phyloP scores from a whole-genome alignment of 2,888 invertebrate species.

The Schizotus pectinicornis region DNA sequence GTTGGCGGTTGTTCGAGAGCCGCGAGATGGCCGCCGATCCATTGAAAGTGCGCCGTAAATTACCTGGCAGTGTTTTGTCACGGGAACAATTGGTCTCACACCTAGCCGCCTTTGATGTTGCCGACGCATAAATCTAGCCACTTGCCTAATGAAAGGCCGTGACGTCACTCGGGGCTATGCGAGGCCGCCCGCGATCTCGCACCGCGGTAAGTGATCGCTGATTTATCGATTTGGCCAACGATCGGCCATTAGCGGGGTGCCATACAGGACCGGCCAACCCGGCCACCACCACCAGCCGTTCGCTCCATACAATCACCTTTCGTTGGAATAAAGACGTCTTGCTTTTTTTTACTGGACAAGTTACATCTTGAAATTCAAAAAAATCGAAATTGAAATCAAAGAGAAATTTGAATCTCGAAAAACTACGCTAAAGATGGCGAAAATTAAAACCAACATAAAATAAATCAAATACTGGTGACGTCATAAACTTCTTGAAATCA shows the following conservation, averaged over 20 bases:
- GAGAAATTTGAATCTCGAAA: too few relatives aligned
- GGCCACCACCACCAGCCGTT: too few relatives aligned
- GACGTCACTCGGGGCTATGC: constrained; percentile 45
- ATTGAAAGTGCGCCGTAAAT: constrained; percentile 53
- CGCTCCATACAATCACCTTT: too few relatives aligned
- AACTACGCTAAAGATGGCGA: too few relatives aligned
- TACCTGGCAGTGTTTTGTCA: constrained; percentile 61
- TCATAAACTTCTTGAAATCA: too few relatives aligned
- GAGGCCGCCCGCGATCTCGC: constrained; percentile 40
- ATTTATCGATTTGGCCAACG: constrained; percentile 53
- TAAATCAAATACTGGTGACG: too few relatives aligned
- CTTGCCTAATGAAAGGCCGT: constrained; percentile 59
- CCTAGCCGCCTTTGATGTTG: constrained; percentile 58
- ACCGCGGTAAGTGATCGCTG: constrained; percentile 53
- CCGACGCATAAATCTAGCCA: constrained; percentile 61
- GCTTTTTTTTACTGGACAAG: too few relatives aligned
- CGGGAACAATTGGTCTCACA: constrained; percentile 62
- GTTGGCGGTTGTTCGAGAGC: neutral
- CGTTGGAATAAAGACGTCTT: too few relatives aligned
- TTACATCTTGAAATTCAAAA: too few relatives aligned
- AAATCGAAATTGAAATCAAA: too few relatives aligned
- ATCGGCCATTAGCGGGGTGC: constrained; percentile 45
- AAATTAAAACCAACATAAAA: too few relatives aligned
- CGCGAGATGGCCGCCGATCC: constrained; percentile 15
- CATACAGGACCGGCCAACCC: constrained; percentile 13